Evolutionary conservation across 2,888 invertebrate genomes (phyloP).

Genomic region (Callinectes sapidus): DNA sequence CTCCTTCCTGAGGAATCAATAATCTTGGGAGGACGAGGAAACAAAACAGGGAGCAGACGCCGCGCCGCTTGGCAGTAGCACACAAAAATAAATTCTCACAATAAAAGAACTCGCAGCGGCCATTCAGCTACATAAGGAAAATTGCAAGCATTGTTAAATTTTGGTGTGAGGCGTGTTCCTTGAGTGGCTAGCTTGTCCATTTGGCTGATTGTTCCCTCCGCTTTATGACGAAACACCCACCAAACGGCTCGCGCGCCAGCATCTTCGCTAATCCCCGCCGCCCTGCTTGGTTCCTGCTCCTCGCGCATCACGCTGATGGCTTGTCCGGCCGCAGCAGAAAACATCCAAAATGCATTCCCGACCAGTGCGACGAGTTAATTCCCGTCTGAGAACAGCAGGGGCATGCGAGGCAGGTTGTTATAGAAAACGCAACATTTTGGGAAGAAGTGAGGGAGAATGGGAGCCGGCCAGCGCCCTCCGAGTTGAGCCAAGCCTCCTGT

Average conservation of each 20-base stretch:
- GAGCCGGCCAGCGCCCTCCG: slow-evolving; percentile 56
- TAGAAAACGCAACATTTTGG: slow-evolving; percentile 67
- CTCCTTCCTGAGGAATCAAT: slow-evolving; percentile 36
- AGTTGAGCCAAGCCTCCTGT: slow-evolving; percentile 63
- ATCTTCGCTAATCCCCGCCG: slow-evolving; percentile 62
- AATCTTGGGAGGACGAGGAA: slow-evolving; percentile 17
- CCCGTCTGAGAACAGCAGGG: slow-evolving; percentile 20
- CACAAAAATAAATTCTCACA: slow-evolving; percentile 59
- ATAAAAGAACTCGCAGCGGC: slow-evolving; percentile 56
- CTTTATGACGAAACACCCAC: slow-evolving; percentile 68
- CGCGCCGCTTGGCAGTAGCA: not conserved
- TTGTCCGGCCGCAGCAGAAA: slow-evolving; percentile 50
- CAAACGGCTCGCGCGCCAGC: slow-evolving; percentile 59
- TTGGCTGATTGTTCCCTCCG: slow-evolving; percentile 69
- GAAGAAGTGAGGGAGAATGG: slow-evolving; percentile 67
- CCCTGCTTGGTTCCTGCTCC: slow-evolving; percentile 35
- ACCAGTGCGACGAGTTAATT: slow-evolving; percentile 44
- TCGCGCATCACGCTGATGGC: slow-evolving; percentile 38
- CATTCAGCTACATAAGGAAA: slow-evolving; percentile 67
- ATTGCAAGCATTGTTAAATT: slow-evolving; percentile 70
- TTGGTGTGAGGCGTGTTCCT: slow-evolving; percentile 69
- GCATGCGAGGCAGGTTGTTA: slow-evolving; percentile 34
- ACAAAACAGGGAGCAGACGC: not conserved
- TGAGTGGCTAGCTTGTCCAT: slow-evolving; percentile 69
- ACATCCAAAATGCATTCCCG: slow-evolving; percentile 57